These are phyloP conservation scores for Heliocidaris erythrogramma DNA, from an alignment of 35 echinoderm and acorn worm species.

Conservation along the genomic window DNA sequence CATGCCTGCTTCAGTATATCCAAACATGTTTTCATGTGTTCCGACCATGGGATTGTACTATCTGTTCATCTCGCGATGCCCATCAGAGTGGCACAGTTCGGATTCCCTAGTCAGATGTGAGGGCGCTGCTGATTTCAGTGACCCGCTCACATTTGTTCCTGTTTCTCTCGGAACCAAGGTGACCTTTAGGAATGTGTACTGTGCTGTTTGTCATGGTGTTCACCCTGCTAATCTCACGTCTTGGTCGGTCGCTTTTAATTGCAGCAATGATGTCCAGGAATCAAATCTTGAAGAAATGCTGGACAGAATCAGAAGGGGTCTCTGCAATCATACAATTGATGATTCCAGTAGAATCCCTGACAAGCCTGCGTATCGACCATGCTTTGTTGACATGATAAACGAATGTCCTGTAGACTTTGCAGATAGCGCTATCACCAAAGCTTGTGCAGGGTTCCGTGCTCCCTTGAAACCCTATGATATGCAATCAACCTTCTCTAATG, in stretches of 20 bases:
- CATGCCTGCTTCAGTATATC: background rate
- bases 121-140: background rate
- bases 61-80: background rate
- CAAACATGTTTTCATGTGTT: background rate
- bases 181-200: constrained; percentile 59
- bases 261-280: background rate
- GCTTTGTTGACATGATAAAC: background rate
- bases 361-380: background rate
- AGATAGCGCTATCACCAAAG: background rate
- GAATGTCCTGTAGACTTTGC: background rate
- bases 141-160: constrained; percentile 22
- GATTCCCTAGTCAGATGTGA: constrained; percentile 8
- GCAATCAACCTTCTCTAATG: background rate
- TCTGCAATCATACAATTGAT: background rate
- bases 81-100: background rate
- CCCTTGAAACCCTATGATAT: background rate
- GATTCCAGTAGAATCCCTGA: background rate
- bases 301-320: background rate
- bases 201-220: constrained; percentile 69
- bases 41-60: background rate
- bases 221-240: constrained; percentile 31
- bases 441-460: background rate
- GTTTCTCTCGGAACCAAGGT: constrained; percentile 30
- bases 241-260: constrained; percentile 42
- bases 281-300: background rate